Evolutionary conservation across 2,113 vertebrate species (phyloP).

Genomic region (Odobenus rosmarus): DNA sequence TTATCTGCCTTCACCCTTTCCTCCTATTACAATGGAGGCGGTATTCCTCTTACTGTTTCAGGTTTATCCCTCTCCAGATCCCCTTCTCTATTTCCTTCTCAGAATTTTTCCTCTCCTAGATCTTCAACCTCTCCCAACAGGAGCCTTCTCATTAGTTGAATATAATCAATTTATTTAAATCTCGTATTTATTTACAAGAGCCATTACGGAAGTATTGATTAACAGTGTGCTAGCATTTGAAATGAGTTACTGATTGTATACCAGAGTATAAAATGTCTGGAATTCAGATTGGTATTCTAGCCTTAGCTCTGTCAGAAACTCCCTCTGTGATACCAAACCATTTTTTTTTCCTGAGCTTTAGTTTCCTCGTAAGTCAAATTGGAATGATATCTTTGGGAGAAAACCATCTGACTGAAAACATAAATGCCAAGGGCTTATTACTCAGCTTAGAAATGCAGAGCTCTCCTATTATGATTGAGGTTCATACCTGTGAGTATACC

Average conservation of each 20-base stretch:
- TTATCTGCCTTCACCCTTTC: neutral
- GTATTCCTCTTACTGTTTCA: neutral
- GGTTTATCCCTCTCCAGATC: neutral
- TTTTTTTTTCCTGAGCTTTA: neutral
- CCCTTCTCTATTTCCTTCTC: neutral
- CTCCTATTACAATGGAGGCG: neutral
- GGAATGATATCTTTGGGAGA: neutral
- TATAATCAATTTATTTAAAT: neutral
- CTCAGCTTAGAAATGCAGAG: neutral
- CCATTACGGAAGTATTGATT: neutral
- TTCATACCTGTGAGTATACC: neutral
- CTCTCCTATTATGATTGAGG: neutral
- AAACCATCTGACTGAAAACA: neutral
- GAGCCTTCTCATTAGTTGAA: conserved; percentile 15
- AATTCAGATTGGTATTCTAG: neutral
- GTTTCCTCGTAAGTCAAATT: neutral
- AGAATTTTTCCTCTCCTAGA: conserved; percentile 5
- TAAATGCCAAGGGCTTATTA: neutral
- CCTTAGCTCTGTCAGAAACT: neutral
- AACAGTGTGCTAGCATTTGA: neutral
- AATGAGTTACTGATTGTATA: neutral
- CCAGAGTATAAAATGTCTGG: neutral
- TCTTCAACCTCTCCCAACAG: neutral
- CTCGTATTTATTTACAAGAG: neutral
- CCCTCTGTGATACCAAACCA: neutral